These are phyloP conservation scores for Andrena marginata DNA, from an alignment of 2,888 invertebrate species.

Conservation along the genomic window DNA sequence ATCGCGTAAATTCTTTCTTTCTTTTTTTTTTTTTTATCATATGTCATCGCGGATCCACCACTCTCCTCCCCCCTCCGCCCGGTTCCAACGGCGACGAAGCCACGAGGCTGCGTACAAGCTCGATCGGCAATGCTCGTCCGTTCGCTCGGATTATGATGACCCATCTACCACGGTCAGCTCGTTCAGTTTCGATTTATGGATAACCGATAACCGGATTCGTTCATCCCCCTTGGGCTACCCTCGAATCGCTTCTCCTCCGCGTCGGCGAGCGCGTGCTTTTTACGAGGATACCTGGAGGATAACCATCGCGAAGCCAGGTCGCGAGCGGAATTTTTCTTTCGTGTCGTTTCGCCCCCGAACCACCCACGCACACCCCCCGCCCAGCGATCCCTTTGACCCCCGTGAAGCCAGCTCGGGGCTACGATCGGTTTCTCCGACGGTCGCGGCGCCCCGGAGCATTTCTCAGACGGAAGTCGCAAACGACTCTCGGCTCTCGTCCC, in stretches of 20 bases:
- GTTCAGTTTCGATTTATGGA: slow-evolving; percentile 75
- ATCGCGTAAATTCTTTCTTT: slow-evolving; percentile 23
- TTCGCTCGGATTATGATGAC: slow-evolving; percentile 72
- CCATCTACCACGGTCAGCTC: slow-evolving; percentile 72
- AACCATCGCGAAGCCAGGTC: slow-evolving; percentile 52
- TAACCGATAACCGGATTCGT: slow-evolving; percentile 74
- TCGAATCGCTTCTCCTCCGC: not conserved
- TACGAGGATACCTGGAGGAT: slow-evolving; percentile 65
- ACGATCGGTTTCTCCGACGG: slow-evolving; percentile 37
- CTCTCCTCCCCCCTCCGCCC: slow-evolving; percentile 8
- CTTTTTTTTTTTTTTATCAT: slow-evolving; percentile 31
- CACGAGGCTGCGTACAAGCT: slow-evolving; percentile 47
- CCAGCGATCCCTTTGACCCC: not conserved
- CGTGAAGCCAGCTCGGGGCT: slow-evolving; percentile 25
- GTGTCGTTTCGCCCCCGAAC: slow-evolving; percentile 6
- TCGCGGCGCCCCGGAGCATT: not conserved
- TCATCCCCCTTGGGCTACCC: slow-evolving; percentile 25
- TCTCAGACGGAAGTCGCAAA: slow-evolving; percentile 19
- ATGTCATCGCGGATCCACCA: slow-evolving; percentile 7
- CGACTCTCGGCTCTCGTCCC: slow-evolving; percentile 1
- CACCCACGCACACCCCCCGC: not conserved
- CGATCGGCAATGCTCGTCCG: slow-evolving; percentile 64
- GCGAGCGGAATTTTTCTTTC: slow-evolving; percentile 55
- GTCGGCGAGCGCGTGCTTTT: slow-evolving; percentile 52
- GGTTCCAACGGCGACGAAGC: slow-evolving; percentile 22